A percentile compares a stretch with the other conserved stretches of the same genome.
Conservation (phyloP, 2,113 vertebrate genomes). For the Anguilla rostrata region DNA sequence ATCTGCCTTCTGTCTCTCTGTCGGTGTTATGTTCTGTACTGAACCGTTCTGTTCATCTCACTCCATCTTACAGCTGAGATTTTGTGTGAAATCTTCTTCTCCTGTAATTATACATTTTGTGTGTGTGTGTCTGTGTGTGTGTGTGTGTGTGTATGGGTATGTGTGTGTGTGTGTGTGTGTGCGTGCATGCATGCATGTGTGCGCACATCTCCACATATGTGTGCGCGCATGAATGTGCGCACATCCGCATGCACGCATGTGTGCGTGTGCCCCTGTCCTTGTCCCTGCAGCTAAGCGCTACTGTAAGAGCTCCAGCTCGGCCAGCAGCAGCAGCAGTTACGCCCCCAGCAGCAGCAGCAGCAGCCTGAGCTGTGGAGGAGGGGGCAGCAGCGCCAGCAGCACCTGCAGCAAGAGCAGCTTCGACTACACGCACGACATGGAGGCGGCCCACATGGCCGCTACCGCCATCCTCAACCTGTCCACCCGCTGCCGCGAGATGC, state of each 20-base stretch:
- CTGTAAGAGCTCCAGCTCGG: slow-evolving; percentile 97
- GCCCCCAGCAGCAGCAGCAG: slow-evolving; percentile 90
- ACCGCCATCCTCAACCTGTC: slow-evolving; percentile 98
- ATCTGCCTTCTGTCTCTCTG: background rate
- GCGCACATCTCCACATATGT: slow-evolving; percentile 37
- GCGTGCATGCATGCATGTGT: background rate
- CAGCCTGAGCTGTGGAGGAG: slow-evolving; percentile 88
- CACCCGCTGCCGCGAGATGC: slow-evolving; percentile 98
- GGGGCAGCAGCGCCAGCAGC: slow-evolving; percentile 97
- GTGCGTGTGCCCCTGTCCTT: slow-evolving; percentile 1
- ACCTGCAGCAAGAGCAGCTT: slow-evolving; percentile 99
- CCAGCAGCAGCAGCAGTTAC: slow-evolving; percentile 92
- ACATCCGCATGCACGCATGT: background rate
- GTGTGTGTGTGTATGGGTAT: background rate
- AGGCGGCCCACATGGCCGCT: slow-evolving; percentile 98
- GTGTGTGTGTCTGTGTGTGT: background rate
- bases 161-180: background rate
- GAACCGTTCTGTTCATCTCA: background rate
- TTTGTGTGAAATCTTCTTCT: background rate
- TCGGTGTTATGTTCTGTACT: background rate
- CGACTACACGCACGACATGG: slow-evolving; percentile 97
- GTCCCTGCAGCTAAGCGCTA: slow-evolving; percentile 87
- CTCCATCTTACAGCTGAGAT: background rate
- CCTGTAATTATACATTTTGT: background rate
- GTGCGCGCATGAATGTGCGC: background rate